Base-by-base conservation (phyloP, 2,113 vertebrate genomes). In the Myiopsitta monachus region DNA sequence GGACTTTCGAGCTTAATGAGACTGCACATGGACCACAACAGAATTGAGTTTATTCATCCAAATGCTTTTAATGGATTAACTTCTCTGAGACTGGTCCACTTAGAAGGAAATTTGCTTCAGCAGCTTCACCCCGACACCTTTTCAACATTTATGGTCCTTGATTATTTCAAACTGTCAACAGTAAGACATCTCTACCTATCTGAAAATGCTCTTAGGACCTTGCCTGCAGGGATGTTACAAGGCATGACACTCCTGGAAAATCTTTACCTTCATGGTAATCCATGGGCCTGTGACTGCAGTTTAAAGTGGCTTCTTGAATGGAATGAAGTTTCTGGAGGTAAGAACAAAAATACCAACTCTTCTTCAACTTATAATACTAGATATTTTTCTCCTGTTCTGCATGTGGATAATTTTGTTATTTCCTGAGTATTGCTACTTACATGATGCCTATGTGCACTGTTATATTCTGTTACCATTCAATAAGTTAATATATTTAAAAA, bases 21-120 rank as follows among this genome's bases (percentile, higher is more conserved):
- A 67, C 92, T 99, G 39, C 99, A 99, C 87, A 39, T 99, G 88
- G 99, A 99, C 95, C 99, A 99, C 97, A 99, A 99, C 97, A 96
- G 64, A 61, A 97, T 99, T 54, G 99, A 99, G 88, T 98, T 98
- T 87, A 98, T 99, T 92, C 98, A 99, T 87, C 99, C 99, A 1
- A 98, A 98, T 11, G 97, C 99, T 52, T 99, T 99, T 96, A 97
- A 97, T 46, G 99, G 99, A 80, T 97, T 99, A 77, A 98, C 97
- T 6, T 97, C 98, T 10, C 96, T 99, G 61, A 97, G 98, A 27
- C 96, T 99, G 21, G 96, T 99, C 22, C 99, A 99, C 54, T 96
- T 99, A 66, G 99, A 99, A 84, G 99, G 99, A 15, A 99, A 99
- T 97, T 76, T 77, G 13, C 97, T 99, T 2, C 98, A 97, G 33